Evolutionary conservation across 2,113 vertebrate genomes (phyloP).

Genomic region (Piaya cayana): DNA sequence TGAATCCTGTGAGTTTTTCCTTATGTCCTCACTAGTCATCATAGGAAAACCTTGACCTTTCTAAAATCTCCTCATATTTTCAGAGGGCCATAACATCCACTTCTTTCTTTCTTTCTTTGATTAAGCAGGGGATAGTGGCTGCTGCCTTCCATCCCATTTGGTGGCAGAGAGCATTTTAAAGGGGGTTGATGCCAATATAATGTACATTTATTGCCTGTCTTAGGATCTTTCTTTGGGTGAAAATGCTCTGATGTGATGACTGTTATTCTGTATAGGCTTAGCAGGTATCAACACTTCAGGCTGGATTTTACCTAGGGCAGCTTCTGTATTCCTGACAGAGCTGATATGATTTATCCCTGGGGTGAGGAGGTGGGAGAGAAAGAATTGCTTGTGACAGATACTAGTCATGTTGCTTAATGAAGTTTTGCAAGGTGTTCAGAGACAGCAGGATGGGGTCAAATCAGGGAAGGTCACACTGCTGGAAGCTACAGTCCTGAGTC

Average conservation of each 20-base stretch:
- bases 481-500: neutral
- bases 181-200: neutral
- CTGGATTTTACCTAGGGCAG: neutral
- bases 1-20: neutral
- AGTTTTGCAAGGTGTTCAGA: slow-evolving; percentile 57
- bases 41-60: neutral
- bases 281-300: neutral
- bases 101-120: neutral
- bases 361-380: slow-evolving; percentile 40
- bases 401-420: slow-evolving; percentile 44
- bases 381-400: slow-evolving; percentile 50
- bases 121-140: neutral
- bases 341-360: slow-evolving; percentile 33
- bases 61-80: neutral
- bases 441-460: slow-evolving; percentile 29
- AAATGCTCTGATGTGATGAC: neutral
- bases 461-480: neutral
- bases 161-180: neutral
- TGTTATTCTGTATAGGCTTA: neutral
- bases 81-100: neutral
- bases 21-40: neutral
- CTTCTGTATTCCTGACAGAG: slow-evolving; percentile 37
- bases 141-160: neutral
- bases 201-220: neutral
- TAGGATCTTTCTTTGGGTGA: slow-evolving; percentile 2